Evolutionary conservation across 1,140 invertebrate species (phyloP), one percentile per base, ranked within the genome.

Genomic region (Cecropterus lyciades): DNA sequence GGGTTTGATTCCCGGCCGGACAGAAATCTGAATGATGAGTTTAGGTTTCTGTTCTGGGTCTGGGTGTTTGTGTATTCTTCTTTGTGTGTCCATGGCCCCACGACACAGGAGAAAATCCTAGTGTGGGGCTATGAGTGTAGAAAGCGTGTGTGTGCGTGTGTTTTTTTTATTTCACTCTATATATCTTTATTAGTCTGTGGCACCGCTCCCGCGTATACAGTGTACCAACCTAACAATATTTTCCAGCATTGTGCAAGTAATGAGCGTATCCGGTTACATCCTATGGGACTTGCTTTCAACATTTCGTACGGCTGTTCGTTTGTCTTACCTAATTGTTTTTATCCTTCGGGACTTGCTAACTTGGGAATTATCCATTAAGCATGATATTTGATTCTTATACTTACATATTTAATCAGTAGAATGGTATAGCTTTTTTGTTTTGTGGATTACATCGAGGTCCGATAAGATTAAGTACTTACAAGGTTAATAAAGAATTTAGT

Each of bases 201-300:
- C 0, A 43, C 0, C 40, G 40, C 40, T 11, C 14, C 52, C 52
- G 51, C 52, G 33, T 13, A 42, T 20, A 17, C 20, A 13, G 14
- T 48, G 42, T 48, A 59, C 56, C 43, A 24, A 60, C 57, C 49
- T 30, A 48, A 45, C 59, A 57, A 52, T 71, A 52, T 60, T 65
- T 68, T 42, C 65, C 67, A 69, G 63, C 70, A 72, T 78, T 72
- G 65, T 57, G 49, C 70, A 40, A 70, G 70, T 78, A 80, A 78
- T 78, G 78, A 80, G 69, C 46, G 55, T 79, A 80, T 80, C 78
- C 42, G 67, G 75, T 80, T 76, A 64, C 78, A 42, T 77, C 78
- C 67, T 48, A 16, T n/a, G 70, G 48, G 75, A 65, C 75, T 75
- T 75, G 64, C 76, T 73, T 72, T 73, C 65, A 68, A 57, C 49